Conservation (phyloP, 2,888 invertebrate species). For the Boloria euphrosyne region DNA sequence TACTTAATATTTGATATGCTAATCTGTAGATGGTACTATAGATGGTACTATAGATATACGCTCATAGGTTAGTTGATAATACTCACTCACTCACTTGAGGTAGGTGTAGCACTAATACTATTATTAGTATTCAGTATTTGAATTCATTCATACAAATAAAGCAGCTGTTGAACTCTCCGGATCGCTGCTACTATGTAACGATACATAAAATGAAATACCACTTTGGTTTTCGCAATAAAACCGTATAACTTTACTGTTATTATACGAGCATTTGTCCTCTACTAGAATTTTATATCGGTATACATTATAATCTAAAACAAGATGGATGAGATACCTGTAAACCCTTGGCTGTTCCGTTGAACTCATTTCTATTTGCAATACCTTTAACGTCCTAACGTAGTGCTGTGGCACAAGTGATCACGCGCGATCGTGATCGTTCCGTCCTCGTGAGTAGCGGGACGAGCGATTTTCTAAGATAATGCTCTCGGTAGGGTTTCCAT, state of each 20-base stretch:
- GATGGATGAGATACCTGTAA: too few species aligned
- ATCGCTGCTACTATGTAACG: neutral
- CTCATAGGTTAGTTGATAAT: too few species aligned
- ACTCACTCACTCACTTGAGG: too few species aligned
- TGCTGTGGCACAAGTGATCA: neutral
- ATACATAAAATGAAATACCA: neutral
- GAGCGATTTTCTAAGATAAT: conserved; percentile 3
- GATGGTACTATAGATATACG: too few species aligned
- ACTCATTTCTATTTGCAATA: neutral
- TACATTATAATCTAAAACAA: too few species aligned
- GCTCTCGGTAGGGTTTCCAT: neutral
- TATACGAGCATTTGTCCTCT: neutral
- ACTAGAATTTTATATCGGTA: too few species aligned
- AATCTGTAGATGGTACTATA: too few species aligned
- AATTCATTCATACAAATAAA: neutral
- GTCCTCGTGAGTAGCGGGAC: conserved; percentile 14
- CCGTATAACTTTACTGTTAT: neutral
- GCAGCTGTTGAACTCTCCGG: neutral
- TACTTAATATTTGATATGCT: too few species aligned
- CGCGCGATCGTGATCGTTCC: conserved; percentile 13
- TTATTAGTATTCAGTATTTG: too few species aligned
- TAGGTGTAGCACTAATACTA: too few species aligned
- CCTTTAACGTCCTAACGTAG: too few species aligned
- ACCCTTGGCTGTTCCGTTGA: neutral
- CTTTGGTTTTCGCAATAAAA: conserved; percentile 3